A percentile compares a stretch with the other conserved stretches of the same genome.
Evolutionary conservation across 2,888 invertebrate genomes (phyloP).

Genomic region (Criorhina ranunculi): DNA sequence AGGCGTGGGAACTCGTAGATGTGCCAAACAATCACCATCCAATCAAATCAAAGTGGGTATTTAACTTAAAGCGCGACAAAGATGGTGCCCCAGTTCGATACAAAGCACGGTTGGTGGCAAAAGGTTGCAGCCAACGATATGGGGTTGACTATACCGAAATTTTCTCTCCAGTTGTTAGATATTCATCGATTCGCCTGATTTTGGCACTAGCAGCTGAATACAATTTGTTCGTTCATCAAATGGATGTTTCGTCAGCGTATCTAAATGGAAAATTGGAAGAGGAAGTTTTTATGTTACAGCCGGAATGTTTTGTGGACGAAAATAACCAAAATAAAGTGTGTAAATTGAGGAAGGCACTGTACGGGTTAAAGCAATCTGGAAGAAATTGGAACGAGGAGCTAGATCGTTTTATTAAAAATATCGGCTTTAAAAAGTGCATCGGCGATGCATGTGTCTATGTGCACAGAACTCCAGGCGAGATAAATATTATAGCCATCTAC

Average conservation of each 20-base stretch:
- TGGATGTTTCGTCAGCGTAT: conserved; percentile 34
- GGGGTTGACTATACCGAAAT: conserved; percentile 75
- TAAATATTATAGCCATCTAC: conserved; percentile 40
- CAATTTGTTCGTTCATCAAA: no score
- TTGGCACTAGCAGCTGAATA: conserved; percentile 64
- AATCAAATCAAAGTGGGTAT: no score
- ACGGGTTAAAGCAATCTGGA: conserved; percentile 9
- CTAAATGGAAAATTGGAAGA: conserved; percentile 47
- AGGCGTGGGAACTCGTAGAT: no score
- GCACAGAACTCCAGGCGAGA: conserved; percentile 12
- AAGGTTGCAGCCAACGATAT: conserved; percentile 66
- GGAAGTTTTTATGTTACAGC: conserved; percentile 34
- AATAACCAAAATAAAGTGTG: conserved; percentile 16
- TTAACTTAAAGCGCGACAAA: no score
- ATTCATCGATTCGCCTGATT: conserved; percentile 57
- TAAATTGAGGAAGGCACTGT: conserved; percentile 7
- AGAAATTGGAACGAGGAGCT: conserved; percentile 34
- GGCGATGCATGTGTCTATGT: conserved; percentile 45
- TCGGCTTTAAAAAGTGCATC: conserved; percentile 33
- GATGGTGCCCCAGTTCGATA: no score
- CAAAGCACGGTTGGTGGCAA: conserved; percentile 46
- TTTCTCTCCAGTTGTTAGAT: conserved; percentile 73
- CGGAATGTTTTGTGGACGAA: conserved; percentile 11
- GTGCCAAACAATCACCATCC: no score
- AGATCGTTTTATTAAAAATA: background rate